Conservation (phyloP, 2,113 vertebrate species). For the Gallinago undulata region DNA sequence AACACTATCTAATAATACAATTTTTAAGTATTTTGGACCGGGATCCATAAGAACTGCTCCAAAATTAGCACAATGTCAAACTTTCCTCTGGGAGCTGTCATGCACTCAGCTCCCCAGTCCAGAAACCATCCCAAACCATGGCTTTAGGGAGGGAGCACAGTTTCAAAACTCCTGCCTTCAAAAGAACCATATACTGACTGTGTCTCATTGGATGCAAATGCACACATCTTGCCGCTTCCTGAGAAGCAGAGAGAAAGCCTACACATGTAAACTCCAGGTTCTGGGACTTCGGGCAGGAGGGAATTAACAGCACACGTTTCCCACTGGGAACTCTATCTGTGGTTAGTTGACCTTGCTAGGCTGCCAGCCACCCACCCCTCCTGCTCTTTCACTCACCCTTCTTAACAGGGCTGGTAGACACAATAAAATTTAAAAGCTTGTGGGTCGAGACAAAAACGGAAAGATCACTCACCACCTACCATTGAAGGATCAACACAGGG, state of each 20-base stretch:
- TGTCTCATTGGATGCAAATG: background rate
- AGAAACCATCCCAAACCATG: rapidly evolving
- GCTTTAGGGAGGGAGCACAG: background rate
- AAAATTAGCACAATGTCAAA: background rate
- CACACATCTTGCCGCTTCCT: background rate
- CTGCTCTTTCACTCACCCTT: background rate
- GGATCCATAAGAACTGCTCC: background rate
- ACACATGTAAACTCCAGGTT: rapidly evolving
- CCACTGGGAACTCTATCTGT: rapidly evolving
- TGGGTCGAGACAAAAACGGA: background rate
- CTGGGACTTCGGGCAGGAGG: background rate
- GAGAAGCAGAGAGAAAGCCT: background rate
- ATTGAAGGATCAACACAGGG: background rate
- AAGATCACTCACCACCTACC: background rate
- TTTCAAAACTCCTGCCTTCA: background rate
- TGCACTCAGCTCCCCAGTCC: rapidly evolving
- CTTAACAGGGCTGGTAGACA: background rate
- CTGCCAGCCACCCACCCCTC: background rate
- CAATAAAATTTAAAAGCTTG: background rate
- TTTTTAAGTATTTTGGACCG: background rate
- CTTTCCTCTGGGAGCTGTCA: background rate
- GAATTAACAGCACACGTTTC: background rate
- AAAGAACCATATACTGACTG: rapidly evolving
- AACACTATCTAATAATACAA: background rate
- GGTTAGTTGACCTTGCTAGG: background rate